Evolutionary conservation across 2,888 invertebrate species (phyloP).

Genomic region (Calliphora vomitoria): DNA sequence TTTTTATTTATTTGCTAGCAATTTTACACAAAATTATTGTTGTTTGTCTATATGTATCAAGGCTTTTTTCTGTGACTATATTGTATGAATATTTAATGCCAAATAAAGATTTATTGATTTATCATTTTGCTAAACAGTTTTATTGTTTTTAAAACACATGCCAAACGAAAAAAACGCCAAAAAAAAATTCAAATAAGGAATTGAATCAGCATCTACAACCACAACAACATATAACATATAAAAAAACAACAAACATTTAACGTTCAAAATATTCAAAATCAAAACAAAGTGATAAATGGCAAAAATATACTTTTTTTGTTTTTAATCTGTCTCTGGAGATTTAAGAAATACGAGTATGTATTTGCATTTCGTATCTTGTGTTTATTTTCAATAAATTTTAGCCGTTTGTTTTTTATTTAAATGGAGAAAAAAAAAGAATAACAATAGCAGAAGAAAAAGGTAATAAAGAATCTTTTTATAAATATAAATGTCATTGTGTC

Average conservation of each 20-base stretch:
- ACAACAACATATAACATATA: not conserved
- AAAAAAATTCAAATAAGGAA: conserved; percentile 26
- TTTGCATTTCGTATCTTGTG: not conserved
- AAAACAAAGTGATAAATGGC: conserved; percentile 42
- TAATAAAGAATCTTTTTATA: conserved; percentile 22
- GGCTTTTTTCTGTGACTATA: not conserved
- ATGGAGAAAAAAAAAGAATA: not conserved
- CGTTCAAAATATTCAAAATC: conserved; percentile 8
- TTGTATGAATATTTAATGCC: conserved; percentile 18
- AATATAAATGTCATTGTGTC: conserved; percentile 52
- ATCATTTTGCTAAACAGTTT: conserved; percentile 28
- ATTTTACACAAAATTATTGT: conserved; percentile 18
- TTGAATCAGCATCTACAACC: conserved; percentile 28
- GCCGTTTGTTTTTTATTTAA: not conserved
- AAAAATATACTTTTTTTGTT: conserved; percentile 23
- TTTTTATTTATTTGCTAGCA: conserved; percentile 5
- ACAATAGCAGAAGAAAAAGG: not conserved
- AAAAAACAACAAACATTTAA: conserved; percentile 18
- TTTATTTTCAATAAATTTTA: conserved; percentile 12
- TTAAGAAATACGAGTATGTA: conserved; percentile 8
- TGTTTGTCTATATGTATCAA: conserved; percentile 14
- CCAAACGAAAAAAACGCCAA: not conserved
- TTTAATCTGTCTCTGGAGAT: conserved; percentile 36
- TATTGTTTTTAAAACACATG: conserved; percentile 48
- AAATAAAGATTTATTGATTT: conserved; percentile 53